Evolutionary conservation across 2,888 invertebrate genomes (phyloP), one percentile per base, ranked within the genome.

Genomic region (Pocota personata): DNA sequence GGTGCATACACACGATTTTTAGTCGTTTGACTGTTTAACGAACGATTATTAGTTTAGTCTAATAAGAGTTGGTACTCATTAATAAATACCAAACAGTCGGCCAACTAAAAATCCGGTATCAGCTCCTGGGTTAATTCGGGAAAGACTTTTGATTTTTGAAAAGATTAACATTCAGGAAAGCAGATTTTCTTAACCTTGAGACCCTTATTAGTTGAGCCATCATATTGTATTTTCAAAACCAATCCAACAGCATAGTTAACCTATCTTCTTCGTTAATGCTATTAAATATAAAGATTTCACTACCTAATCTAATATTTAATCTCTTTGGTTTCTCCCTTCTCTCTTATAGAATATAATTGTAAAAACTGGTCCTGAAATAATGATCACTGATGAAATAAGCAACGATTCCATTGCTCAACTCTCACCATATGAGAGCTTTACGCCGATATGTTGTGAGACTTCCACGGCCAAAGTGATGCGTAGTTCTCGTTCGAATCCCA

Each of bases 401-500:
- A 78, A 72, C 37, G 83, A 80, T 30, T 78, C 84, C 30, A 60
- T 78, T 12, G 80, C 77, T 58, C 86, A 86, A 57, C 50, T 87
- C 12, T 86, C 87, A 66, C 80, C 86, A 14, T 69, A 52, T 30
- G 79, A 83, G 64, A 77, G 57, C 19, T 52, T 75, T 16, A 60
- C 72, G 5, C 48, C 89, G 30, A 52, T 82, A 14, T 12, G 52
- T 35, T 50, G 71, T 16, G 52, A 62, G 4, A 37, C 87, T 12
- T 67, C 87, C 1, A 88, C 90, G 3, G 87, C 87, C 8, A 82
- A 90, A 35, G 87, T 90, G 62, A 60, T 92, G 75, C 90, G 90
- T 48, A 90, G 89, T 66, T 91, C 88, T 82, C 89, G 89, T 40
- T 89, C 92, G 60, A 92, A 92, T 89, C 92, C 92, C 0, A 88